Conservation (phyloP, 2,888 invertebrate genomes). For the Catonia carolina region DNA sequence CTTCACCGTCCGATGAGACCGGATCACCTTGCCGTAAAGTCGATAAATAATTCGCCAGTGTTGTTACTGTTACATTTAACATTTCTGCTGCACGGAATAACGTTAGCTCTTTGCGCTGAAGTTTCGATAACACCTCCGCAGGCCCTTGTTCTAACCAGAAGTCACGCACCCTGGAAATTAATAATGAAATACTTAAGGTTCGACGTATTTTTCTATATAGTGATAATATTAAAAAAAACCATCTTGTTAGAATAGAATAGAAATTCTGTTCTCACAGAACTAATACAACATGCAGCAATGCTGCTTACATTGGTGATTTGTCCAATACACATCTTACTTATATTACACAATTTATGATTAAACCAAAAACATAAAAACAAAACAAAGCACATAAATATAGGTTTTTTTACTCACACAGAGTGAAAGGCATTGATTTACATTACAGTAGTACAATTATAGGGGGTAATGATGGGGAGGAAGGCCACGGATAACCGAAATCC, state of each 20-base stretch:
- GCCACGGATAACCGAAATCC: too few relatives aligned
- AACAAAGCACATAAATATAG: too few relatives aligned
- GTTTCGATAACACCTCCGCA: slow-evolving; percentile 61
- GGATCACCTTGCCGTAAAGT: slow-evolving; percentile 47
- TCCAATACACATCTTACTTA: too few relatives aligned
- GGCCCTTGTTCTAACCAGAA: slow-evolving; percentile 75
- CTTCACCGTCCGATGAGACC: slow-evolving; percentile 45
- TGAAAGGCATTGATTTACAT: too few relatives aligned
- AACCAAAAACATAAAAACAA: too few relatives aligned
- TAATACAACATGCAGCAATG: too few relatives aligned
- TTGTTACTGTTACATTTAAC: slow-evolving; percentile 67
- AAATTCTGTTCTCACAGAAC: not conserved
- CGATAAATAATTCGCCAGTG: slow-evolving; percentile 62
- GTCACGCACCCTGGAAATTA: slow-evolving; percentile 52
- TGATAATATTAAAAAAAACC: not conserved
- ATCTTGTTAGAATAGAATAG: too few relatives aligned
- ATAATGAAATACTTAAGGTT: not conserved
- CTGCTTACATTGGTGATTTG: not conserved
- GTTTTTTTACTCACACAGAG: too few relatives aligned
- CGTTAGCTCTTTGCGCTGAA: slow-evolving; percentile 65
- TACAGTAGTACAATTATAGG: too few relatives aligned
- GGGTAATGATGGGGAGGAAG: too few relatives aligned
- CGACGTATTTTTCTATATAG: not conserved
- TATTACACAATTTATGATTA: too few relatives aligned
- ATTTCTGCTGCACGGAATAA: slow-evolving; percentile 66